Evolutionary conservation across 2,888 invertebrate species (phyloP), one percentile per base, ranked within the genome.

Genomic region (Leucophenga maculata): DNA sequence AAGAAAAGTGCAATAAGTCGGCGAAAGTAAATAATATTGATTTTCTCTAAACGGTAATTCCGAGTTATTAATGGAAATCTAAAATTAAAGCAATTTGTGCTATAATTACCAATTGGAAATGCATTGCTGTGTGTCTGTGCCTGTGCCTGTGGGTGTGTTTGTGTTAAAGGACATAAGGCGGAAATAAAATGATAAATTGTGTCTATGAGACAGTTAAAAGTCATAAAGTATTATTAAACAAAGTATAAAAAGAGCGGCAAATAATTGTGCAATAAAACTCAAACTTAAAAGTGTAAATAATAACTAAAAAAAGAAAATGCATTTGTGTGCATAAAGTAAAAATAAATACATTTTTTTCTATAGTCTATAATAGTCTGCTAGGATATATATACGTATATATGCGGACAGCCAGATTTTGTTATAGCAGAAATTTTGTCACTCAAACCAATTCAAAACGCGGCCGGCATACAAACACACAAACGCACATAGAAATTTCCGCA

Each of bases 401-500:
- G 8, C 39, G 3, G 8, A 39, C 11, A 16, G 6, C 16, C 60
- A 26, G 39, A 60, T 60, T 18, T 60, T 60, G 60, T 60, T 60
- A 60, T 32, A 74, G 80, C 83, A 80, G 81, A 84, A 84, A 82
- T 77, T 81, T 80, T 83, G 77, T 78, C 71, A 76, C 85, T 76
- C 85, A 84, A 72, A 81, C 84, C 78, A 68, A 75, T 75, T 76
- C 75, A 74, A 69, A 71, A 68, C 68, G 77, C 78, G 77, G 76
- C 84, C 82, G 84, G 84, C 82, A 77, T 76, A 81, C 77, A 78
- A 81, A 82, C 76, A 73, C 65, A 71, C 67, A 69, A 59, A n/a
- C n/a, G n/a, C n/a, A n/a, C 3, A 18, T 22, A 64, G 13, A 22
- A 65, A 65, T 66, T 46, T 64, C 48, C 62, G 62, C 48, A 46